Evolutionary conservation across 2,113 vertebrate genomes (phyloP), one percentile per base, ranked within the genome.

Genomic region (Sterrhoptilus dennistouni): DNA sequence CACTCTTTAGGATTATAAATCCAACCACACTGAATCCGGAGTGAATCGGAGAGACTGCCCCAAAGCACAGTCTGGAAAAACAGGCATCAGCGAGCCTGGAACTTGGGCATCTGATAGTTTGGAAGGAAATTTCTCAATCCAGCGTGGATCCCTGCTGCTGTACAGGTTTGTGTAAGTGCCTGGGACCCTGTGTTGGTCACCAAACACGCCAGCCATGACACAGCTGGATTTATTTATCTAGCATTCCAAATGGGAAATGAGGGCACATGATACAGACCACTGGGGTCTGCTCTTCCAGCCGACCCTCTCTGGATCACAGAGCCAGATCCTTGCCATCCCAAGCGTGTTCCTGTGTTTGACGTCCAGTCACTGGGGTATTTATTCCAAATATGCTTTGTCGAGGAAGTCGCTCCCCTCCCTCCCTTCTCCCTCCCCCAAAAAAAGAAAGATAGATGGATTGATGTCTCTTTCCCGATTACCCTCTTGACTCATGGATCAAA

Each of bases 401-500:
- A 91, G 91, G 85, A 89, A 75, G 87, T 85, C 3, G 0, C 72
- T 83, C 57, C 77, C 40, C 66, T 86, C 75, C 66, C 79, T 87
- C 63, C 53, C 42, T 90, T 91, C 71, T 84, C 42, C 66, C 42
- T 84, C 42, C 69, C 60, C 83, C 35, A 0, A 23, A 64, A 79
- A 84, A 45, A 82, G 47, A 84, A 87, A 79, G 66, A 60, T 22
- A 66, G 64, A 71, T 9, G 42, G 53, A 83, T 36, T 47, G 81
- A 36, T 33, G 35, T 93, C 94, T 94, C 93, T 75, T 96, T 96
- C 63, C 86, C 5, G 0, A 52, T 87, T 56, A 56, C 86, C 95
- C 92, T 91, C 91, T 69, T 70, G 94, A 91, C 87, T 89, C 72
- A 14, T 74, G 94, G 95, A 96, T 95, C 93, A 84, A 95, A 95